phyloP scores from a whole-genome alignment of 2,888 invertebrate genomes.

The Podotricha telesiphe region DNA sequence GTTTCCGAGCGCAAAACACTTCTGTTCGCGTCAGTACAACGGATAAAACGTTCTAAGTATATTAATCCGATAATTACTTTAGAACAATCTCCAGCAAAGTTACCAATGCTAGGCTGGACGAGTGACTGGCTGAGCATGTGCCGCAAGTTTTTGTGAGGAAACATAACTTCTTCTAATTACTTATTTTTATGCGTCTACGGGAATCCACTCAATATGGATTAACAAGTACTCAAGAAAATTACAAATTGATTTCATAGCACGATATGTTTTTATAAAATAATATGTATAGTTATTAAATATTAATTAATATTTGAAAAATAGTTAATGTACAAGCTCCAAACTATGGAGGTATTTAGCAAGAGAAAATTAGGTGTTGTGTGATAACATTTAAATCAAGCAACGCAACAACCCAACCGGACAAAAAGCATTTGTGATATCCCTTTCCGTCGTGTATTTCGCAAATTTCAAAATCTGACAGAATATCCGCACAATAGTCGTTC shows the following conservation, averaged over 20 bases:
- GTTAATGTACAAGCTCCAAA: background rate
- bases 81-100: slow-evolving; percentile 78
- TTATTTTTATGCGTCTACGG: slow-evolving; percentile 51
- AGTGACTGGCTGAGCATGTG: slow-evolving; percentile 65
- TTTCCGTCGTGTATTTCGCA: slow-evolving; percentile 47
- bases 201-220: slow-evolving; percentile 18
- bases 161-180: slow-evolving; percentile 67
- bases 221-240: background rate
- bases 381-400: slow-evolving; percentile 38
- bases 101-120: slow-evolving; percentile 59
- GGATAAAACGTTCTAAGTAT: slow-evolving; percentile 68
- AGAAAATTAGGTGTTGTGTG: slow-evolving; percentile 19
- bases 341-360: background rate
- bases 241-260: too few species aligned
- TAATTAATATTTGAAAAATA: background rate
- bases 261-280: too few species aligned
- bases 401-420: slow-evolving; percentile 30
- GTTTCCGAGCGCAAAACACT: slow-evolving; percentile 76
- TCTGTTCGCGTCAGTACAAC: slow-evolving; percentile 70
- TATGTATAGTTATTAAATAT: too few species aligned
- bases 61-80: slow-evolving; percentile 82
- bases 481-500: slow-evolving; percentile 52
- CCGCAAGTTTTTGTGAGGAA: slow-evolving; percentile 71
- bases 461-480: slow-evolving; percentile 58
- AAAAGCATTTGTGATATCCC: slow-evolving; percentile 40